Base-by-base conservation (phyloP, 2,888 invertebrate genomes). In the Elmis aenea region DNA sequence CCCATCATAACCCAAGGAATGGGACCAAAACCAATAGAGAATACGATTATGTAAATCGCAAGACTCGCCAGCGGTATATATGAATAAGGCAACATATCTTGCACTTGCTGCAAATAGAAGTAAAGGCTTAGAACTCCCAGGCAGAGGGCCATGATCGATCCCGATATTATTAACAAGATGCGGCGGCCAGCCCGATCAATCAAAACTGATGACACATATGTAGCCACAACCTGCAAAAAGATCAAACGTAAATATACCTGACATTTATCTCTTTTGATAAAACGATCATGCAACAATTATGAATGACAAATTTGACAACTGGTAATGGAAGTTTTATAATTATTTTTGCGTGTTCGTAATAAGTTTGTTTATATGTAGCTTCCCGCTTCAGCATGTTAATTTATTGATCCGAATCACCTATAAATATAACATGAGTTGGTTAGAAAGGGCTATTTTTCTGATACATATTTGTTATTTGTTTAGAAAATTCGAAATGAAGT, bases 1-100 rank as follows among this genome's bases (percentile, higher is more conserved):
- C 83, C 69, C 11, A 77, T 52, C 73, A 85, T 77, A 54, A 84
- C 63, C 82, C 84, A 83, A 1, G 84, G 84, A 13, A 85, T 77
- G 0, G 83, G 83, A 0, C 83, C 84, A 11, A 75, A 77, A 1
- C 85, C 85, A 13, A 78, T 62, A 0, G 80, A 77, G 53, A 81
- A 85, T 0, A 73, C 49, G 5, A 60, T 32, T 11, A 58, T 46
- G 44, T 49, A 62, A 4, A 51, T 13, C 1, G 55, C 46, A 4
- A 62, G 33, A 25, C 54, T 50, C 10, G 51, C 30, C 16, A 58
- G 33, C 5, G 57, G 61, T 10, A 61, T 26, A 20, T 45, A 48
- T 5, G 45, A 46, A 21, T 47, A 56, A 6, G 54, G 48, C 9
- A 52, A 54, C n/a, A 54, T 23, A 12, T 59, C 54, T 1, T 50